phyloP scores from a whole-genome alignment of 1,140 invertebrate species.

The Calephelis nemesis region DNA sequence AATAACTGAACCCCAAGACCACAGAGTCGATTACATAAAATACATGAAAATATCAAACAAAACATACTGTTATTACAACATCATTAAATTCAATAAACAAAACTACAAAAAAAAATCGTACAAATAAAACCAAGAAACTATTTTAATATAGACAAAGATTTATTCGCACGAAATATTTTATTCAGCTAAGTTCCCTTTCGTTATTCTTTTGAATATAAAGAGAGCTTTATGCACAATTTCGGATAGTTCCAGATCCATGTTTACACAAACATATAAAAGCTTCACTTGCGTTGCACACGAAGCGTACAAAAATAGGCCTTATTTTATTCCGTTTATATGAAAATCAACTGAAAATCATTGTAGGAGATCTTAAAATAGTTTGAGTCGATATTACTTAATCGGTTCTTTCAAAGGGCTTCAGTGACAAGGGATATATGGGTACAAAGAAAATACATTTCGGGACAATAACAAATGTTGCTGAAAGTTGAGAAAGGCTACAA shows the following conservation, averaged over 20 bases:
- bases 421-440: conserved; percentile 25
- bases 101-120: too few relatives aligned
- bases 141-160: conserved; percentile 11
- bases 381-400: conserved; percentile 27
- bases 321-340: conserved; percentile 16
- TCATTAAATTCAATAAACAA: too few relatives aligned
- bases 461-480: conserved; percentile 26
- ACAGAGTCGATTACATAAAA: too few relatives aligned
- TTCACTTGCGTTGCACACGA: conserved; percentile 25
- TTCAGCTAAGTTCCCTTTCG: conserved; percentile 21
- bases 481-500: conserved; percentile 31
- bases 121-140: background rate
- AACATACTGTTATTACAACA: too few relatives aligned
- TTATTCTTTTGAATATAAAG: conserved; percentile 26
- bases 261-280: conserved; percentile 32
- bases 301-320: conserved; percentile 26
- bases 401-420: conserved; percentile 27
- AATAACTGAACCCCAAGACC: too few relatives aligned
- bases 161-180: conserved; percentile 21
- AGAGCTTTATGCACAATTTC: conserved; percentile 23
- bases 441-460: conserved; percentile 35
- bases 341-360: conserved; percentile 21
- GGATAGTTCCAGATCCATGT: conserved; percentile 25
- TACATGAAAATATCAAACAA: too few relatives aligned
- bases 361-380: conserved; percentile 11